These are phyloP conservation scores for Dynastes grantii DNA, from an alignment of 2,888 invertebrate genomes.

Conservation along the genomic window DNA sequence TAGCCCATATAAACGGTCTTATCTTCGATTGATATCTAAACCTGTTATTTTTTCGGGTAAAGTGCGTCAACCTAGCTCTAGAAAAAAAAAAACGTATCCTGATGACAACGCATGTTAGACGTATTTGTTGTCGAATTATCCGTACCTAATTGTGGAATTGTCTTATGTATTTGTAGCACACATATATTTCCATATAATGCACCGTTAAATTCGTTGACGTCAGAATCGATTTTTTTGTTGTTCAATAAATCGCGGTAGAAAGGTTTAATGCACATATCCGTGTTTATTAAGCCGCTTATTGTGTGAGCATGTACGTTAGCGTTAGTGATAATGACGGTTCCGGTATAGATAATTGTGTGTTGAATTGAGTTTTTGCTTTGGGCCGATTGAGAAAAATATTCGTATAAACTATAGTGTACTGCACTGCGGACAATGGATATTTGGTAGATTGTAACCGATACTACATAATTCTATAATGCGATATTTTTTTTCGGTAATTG, in stretches of 20 bases:
- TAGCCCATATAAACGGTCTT: slow-evolving; percentile 8
- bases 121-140: slow-evolving; percentile 1
- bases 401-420: neutral
- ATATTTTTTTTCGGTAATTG: slow-evolving; percentile 12
- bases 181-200: slow-evolving; percentile 40
- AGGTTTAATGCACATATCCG: slow-evolving; percentile 44
- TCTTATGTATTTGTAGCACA: slow-evolving; percentile 23
- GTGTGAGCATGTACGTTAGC: slow-evolving; percentile 12
- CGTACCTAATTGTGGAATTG: slow-evolving; percentile 20
- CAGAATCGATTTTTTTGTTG: slow-evolving; percentile 26
- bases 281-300: slow-evolving; percentile 35
- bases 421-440: slow-evolving; percentile 3
- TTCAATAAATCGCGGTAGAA: slow-evolving; percentile 39
- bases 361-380: slow-evolving; percentile 31
- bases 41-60: slow-evolving; percentile 22
- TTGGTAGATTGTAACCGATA: neutral
- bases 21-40: slow-evolving; percentile 37
- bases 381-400: neutral
- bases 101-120: slow-evolving; percentile 26
- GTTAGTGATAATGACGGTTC: slow-evolving; percentile 40
- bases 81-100: slow-evolving; percentile 25
- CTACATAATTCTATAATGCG: neutral
- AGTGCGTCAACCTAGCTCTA: slow-evolving; percentile 37
- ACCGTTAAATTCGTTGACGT: slow-evolving; percentile 43
- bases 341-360: slow-evolving; percentile 41